Evolutionary conservation across 2,888 invertebrate species (phyloP).

Genomic region (Tenthredo amoena): DNA sequence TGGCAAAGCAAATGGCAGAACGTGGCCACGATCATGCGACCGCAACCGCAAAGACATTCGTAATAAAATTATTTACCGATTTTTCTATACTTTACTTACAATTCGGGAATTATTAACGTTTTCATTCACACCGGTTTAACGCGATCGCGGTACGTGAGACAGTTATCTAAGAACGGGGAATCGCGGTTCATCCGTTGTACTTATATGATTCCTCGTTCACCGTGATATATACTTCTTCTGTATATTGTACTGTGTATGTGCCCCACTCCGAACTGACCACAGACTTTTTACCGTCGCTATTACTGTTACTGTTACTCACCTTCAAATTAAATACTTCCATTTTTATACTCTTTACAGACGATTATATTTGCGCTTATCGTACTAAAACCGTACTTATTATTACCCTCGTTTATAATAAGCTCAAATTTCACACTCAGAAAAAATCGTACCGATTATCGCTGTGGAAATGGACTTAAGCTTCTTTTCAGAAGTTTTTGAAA

Average conservation of each 20-base stretch:
- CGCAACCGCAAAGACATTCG: slow-evolving; percentile 2
- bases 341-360: background rate
- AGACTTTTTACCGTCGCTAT: background rate
- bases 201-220: background rate
- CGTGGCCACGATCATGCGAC: background rate
- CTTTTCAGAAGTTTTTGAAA: too few relatives aligned
- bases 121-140: slow-evolving; percentile 5
- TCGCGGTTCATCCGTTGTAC: background rate
- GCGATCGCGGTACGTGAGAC: slow-evolving; percentile 11
- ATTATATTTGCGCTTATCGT: background rate
- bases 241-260: background rate
- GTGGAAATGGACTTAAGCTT: too few relatives aligned
- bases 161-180: slow-evolving; percentile 21
- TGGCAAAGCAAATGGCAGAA: background rate
- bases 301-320: background rate
- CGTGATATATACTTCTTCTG: background rate
- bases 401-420: background rate
- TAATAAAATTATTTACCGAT: background rate
- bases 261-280: slow-evolving; percentile 10
- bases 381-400: background rate
- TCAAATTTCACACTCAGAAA: background rate
- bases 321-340: background rate
- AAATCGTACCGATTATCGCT: background rate
- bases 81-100: background rate
- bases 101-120: background rate